phyloP scores from a whole-genome alignment of 2,888 invertebrate genomes.

The Rotaria macrura region DNA sequence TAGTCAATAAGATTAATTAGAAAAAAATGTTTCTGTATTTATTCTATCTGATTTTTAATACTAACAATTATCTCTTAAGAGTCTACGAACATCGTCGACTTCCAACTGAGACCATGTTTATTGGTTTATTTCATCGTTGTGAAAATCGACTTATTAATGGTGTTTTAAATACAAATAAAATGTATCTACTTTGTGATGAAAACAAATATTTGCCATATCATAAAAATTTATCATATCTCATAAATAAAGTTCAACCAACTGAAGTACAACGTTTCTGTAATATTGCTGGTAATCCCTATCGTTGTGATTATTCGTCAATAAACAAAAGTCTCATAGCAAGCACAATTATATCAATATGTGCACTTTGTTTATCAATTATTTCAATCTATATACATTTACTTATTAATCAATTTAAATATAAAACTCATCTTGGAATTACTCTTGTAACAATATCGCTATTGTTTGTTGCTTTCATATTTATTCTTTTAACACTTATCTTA shows the following conservation, averaged over 20 bases:
- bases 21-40: too few species aligned
- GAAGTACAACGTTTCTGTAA: not conserved
- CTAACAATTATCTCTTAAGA: not conserved
- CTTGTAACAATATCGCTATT: not conserved
- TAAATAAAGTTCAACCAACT: not conserved
- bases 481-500: not conserved
- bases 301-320: not conserved
- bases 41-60: too few species aligned
- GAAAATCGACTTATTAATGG: not conserved
- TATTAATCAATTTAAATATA: slow-evolving; percentile 16
- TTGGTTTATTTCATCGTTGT: slow-evolving; percentile 20
- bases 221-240: not conserved
- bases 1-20: too few species aligned
- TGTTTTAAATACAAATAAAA: not conserved
- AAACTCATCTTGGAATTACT: not conserved
- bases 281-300: not conserved
- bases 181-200: not conserved
- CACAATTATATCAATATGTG: not conserved
- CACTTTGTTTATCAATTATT: not conserved
- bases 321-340: not conserved
- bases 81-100: not conserved
- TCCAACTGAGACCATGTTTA: not conserved
- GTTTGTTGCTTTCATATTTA: not conserved
- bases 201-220: not conserved
- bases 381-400: not conserved